Conservation (phyloP, 2,797 vertebrate species). For the Graptemys geographica region DNA sequence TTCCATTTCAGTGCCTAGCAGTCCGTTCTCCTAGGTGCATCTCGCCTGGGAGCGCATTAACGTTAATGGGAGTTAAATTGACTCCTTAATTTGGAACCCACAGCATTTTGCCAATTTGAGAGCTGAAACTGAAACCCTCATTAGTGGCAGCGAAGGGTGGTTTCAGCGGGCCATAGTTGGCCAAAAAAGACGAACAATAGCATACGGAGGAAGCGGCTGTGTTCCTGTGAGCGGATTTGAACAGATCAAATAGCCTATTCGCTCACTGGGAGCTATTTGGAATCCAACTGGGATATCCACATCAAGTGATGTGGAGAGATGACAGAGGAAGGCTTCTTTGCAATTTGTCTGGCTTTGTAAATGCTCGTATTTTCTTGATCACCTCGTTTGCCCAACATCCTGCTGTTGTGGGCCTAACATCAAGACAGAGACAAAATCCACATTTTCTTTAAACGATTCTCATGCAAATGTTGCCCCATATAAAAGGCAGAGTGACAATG, state of each 20-base stretch:
- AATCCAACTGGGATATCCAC: background rate
- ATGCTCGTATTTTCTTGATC: slow-evolving; percentile 39
- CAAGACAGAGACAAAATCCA: slow-evolving; percentile 36
- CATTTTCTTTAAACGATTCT: slow-evolving; percentile 47
- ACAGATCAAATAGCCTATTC: background rate
- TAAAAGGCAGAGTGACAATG: background rate
- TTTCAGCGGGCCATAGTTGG: background rate
- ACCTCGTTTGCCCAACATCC: background rate
- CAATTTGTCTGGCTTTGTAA: slow-evolving; percentile 25
- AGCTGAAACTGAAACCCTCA: background rate
- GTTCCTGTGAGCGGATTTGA: slow-evolving; percentile 19
- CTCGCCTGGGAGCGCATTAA: background rate
- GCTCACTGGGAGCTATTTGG: background rate
- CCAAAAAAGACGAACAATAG: background rate
- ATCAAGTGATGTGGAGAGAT: background rate
- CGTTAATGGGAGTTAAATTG: background rate
- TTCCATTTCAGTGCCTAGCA: background rate
- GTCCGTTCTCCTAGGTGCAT: background rate
- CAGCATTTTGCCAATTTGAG: background rate
- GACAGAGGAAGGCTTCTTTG: slow-evolving; percentile 14
- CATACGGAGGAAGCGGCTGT: background rate
- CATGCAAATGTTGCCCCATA: background rate
- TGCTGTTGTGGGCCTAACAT: background rate
- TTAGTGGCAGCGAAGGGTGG: background rate
- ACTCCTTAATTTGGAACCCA: background rate